Evolutionary conservation across 2,888 invertebrate genomes (phyloP).

Genomic region (Microchrysa polita): DNA sequence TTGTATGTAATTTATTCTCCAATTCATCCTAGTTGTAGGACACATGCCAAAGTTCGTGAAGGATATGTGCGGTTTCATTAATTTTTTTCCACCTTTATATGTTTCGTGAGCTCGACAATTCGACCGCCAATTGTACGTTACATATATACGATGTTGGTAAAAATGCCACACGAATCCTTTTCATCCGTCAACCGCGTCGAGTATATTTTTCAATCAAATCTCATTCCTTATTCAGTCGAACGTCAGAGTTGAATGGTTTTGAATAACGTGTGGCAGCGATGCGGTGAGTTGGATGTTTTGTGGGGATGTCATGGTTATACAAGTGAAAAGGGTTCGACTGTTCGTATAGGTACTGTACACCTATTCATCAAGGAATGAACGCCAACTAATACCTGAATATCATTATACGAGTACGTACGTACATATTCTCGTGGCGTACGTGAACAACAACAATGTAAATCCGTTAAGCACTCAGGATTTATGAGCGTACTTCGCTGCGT

Average conservation of each 20-base stretch:
- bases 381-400: slow-evolving; percentile 7
- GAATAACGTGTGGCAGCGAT: not conserved
- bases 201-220: not conserved
- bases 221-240: not conserved
- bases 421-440: not conserved
- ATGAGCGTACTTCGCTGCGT: slow-evolving; percentile 9
- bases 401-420: not conserved
- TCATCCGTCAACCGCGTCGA: not conserved
- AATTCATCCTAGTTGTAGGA: not conserved
- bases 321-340: not conserved
- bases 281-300: not conserved
- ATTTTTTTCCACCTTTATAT: slow-evolving; percentile 5
- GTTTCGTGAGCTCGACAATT: not conserved
- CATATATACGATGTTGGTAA: not conserved
- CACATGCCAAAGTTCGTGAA: not conserved
- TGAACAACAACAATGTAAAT: slow-evolving; percentile 34
- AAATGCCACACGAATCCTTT: not conserved
- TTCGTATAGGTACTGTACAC: not conserved
- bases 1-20: slow-evolving; percentile 4
- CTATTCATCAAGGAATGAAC: not conserved
- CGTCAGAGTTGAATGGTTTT: not conserved
- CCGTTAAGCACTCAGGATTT: slow-evolving; percentile 38
- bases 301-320: not conserved
- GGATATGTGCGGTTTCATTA: not conserved
- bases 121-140: too few relatives aligned